Conservation (phyloP, 2,888 invertebrate genomes). For the Kuschelorhynchus macadamiae region DNA sequence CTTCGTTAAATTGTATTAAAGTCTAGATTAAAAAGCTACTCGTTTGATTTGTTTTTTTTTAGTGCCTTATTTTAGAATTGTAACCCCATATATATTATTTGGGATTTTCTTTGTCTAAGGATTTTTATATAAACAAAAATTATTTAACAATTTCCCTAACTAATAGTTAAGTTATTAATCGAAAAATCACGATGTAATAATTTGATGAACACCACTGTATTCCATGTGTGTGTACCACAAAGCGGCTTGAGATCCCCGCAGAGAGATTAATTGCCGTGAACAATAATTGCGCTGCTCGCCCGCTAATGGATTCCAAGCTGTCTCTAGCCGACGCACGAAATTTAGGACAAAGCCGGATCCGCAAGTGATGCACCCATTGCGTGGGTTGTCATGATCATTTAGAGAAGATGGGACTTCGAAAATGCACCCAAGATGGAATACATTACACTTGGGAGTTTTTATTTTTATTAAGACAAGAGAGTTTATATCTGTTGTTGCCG, state of each 20-base stretch:
- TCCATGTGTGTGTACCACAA: constrained; percentile 26
- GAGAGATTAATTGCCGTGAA: constrained; percentile 39
- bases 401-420: background rate
- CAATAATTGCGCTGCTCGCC: constrained; percentile 37
- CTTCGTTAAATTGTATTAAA: no score
- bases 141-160: no score
- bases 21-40: no score
- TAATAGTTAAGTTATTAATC: no score
- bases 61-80: no score
- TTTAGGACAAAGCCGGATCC: constrained; percentile 16
- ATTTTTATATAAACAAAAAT: no score
- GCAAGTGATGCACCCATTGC: constrained; percentile 38
- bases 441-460: background rate
- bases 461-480: background rate
- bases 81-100: no score
- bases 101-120: no score
- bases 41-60: no score
- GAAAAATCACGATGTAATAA: background rate
- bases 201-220: constrained; percentile 18
- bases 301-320: constrained; percentile 39
- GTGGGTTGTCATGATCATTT: constrained; percentile 32
- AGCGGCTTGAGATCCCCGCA: constrained; percentile 19
- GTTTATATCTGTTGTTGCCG: no score
- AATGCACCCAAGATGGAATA: background rate
- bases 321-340: constrained; percentile 28